Conservation (phyloP, 2,797 vertebrate species). For the Chiroxiphia lanceolata region DNA sequence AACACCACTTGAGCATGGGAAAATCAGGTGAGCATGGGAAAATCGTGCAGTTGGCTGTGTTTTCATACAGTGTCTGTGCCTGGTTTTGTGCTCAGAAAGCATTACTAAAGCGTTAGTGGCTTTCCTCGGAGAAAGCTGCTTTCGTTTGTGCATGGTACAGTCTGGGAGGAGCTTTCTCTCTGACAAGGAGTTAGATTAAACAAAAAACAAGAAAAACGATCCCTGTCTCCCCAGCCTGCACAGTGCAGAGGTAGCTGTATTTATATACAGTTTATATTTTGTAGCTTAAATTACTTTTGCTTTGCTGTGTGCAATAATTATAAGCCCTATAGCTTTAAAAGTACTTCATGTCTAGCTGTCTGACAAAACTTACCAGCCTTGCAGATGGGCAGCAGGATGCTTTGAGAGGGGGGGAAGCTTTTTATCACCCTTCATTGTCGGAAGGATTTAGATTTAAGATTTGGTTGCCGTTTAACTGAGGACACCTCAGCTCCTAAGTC, state of each 20-base stretch:
- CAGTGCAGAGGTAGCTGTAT: background rate
- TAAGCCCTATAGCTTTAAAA: background rate
- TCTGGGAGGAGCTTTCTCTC: constrained; percentile 22
- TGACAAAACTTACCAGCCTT: background rate
- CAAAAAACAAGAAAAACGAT: background rate
- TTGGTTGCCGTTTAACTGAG: background rate
- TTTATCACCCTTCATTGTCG: background rate
- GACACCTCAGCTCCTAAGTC: background rate
- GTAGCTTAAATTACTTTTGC: background rate
- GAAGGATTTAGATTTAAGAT: background rate
- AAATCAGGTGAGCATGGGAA: constrained; percentile 65
- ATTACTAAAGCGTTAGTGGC: background rate
- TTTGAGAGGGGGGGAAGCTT: background rate
- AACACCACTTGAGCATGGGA: constrained; percentile 42
- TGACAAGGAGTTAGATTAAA: background rate
- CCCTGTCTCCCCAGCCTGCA: background rate
- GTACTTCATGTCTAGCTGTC: background rate
- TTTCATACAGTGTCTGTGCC: background rate
- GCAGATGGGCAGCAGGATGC: background rate
- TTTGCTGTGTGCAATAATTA: background rate
- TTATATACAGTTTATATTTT: background rate
- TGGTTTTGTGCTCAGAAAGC: background rate
- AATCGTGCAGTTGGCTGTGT: background rate
- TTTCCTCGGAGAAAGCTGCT: background rate
- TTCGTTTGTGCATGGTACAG: constrained; percentile 2